phyloP scores from a whole-genome alignment of 2,113 vertebrate species.

The Corapipo altera region DNA sequence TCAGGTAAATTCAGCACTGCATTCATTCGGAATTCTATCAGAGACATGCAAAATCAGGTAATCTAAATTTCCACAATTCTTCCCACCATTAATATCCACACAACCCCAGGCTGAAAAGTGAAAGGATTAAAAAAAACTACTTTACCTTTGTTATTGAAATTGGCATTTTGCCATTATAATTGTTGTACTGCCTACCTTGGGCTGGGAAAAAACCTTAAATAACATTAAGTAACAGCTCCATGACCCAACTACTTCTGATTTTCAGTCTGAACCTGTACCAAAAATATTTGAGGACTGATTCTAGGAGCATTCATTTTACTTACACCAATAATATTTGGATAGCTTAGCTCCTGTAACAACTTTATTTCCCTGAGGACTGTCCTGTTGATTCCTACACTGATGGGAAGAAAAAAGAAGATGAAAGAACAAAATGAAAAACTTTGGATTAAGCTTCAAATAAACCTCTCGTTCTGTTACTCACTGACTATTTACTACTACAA shows the following conservation, averaged over 20 bases:
- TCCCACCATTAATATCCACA: not conserved
- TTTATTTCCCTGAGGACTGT: conserved; percentile 97
- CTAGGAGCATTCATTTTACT: conserved; percentile 55
- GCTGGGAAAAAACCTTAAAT: not conserved
- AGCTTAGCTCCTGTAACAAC: conserved; percentile 92
- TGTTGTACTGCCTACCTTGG: not conserved
- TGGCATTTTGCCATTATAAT: not conserved
- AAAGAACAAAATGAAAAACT: not conserved
- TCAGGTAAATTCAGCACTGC: not conserved
- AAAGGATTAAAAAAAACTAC: not conserved
- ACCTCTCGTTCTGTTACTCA: not conserved
- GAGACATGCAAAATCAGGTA: not conserved
- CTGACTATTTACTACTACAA: not conserved
- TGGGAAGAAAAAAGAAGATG: not conserved
- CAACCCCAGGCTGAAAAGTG: not conserved
- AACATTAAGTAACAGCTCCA: not conserved
- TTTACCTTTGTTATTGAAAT: not conserved
- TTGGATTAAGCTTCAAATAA: not conserved
- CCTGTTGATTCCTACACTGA: conserved; percentile 89
- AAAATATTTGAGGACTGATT: not conserved
- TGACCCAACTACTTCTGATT: not conserved
- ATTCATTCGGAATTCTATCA: not conserved
- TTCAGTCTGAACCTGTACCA: not conserved
- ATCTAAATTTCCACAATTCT: not conserved
- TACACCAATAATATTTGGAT: conserved; percentile 98